These are phyloP conservation scores for Egretta garzetta DNA, from an alignment of 2,113 vertebrate genomes.

Conservation along the genomic window DNA sequence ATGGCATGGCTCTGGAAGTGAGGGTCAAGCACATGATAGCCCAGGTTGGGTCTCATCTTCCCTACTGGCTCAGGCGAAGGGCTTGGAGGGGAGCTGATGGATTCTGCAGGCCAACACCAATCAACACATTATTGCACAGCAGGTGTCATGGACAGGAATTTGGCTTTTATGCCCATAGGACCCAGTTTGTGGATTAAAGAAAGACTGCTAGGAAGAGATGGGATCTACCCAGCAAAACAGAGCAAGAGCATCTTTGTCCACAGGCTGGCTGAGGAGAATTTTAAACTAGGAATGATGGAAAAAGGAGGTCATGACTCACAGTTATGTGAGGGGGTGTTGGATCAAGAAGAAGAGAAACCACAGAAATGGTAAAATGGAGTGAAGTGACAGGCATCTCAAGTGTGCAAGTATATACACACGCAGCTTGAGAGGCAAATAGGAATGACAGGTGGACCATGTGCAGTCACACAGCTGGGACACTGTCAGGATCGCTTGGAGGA, in stretches of 20 bases:
- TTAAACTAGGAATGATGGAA: background rate
- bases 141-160: background rate
- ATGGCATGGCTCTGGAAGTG: background rate
- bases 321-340: background rate
- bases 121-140: fast-evolving
- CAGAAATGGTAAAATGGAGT: background rate
- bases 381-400: background rate
- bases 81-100: background rate
- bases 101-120: background rate
- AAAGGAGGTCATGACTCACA: background rate
- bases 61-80: background rate
- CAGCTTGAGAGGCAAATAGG: background rate
- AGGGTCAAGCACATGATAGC: background rate
- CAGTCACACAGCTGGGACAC: background rate
- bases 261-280: background rate
- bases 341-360: background rate
- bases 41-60: background rate
- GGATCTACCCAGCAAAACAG: background rate
- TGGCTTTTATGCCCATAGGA: background rate
- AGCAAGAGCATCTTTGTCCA: background rate
- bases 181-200: background rate
- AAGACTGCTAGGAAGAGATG: background rate
- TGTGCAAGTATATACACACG: background rate
- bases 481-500: background rate
- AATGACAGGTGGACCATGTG: background rate